These are phyloP conservation scores for fruit fly (Drosophila melanogaster) DNA, from an alignment of 1,140 invertebrate species.

Conservation along the genomic window DNA sequence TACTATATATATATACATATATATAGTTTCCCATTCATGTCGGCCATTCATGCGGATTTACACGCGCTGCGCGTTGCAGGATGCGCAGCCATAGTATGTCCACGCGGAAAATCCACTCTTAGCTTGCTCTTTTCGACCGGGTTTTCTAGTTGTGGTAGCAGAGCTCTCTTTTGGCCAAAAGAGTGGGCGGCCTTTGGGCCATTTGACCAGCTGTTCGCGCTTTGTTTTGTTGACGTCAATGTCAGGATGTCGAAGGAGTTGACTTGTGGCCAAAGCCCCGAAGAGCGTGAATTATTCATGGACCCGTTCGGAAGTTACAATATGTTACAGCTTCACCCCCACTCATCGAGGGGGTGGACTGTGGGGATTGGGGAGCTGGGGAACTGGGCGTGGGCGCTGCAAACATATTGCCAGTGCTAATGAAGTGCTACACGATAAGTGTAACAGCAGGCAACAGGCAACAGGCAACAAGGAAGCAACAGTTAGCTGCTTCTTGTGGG, in stretches of 20 bases:
- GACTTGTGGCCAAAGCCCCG: constrained; percentile 33
- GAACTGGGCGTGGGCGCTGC: constrained; percentile 47
- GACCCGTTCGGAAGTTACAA: constrained; percentile 61
- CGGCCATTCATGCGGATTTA: constrained; percentile 72
- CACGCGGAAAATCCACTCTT: constrained; percentile 25
- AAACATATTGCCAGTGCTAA: constrained; percentile 73
- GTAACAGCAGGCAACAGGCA: constrained; percentile 71
- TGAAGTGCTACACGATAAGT: constrained; percentile 75
- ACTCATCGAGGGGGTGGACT: background rate
- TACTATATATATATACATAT: constrained; percentile 4
- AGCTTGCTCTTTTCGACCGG: constrained; percentile 21
- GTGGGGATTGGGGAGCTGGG: background rate
- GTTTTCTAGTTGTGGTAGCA: background rate
- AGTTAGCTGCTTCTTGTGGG: constrained; percentile 50
- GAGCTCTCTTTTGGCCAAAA: constrained; percentile 39
- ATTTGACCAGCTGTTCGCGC: constrained; percentile 60
- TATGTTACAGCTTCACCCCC: constrained; percentile 30
- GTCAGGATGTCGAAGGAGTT: constrained; percentile 57
- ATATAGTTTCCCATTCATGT: constrained; percentile 62
- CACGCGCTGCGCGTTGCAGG: constrained; percentile 79
- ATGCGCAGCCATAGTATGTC: constrained; percentile 62
- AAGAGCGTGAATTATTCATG: constrained; percentile 72
- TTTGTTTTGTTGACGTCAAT: constrained; percentile 75
- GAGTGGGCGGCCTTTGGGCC: constrained; percentile 57
- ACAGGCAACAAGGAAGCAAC: constrained; percentile 62